These are phyloP conservation scores for Corythaeola cristata DNA, from an alignment of 2,113 vertebrate genomes.

Conservation along the genomic window DNA sequence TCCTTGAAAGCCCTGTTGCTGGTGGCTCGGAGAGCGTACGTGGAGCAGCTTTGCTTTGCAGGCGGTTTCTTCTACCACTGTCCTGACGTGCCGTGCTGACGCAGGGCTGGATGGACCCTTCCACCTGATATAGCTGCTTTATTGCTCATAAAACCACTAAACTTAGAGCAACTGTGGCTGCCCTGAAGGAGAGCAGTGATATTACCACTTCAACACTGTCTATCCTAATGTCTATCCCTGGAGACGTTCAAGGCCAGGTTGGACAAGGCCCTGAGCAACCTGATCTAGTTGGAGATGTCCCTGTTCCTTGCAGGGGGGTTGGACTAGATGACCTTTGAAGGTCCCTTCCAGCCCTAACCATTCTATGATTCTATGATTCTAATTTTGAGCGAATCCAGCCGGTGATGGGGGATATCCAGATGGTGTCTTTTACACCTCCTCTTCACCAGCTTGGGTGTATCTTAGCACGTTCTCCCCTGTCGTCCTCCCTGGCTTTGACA, in stretches of 20 bases:
- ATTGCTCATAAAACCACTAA: rapidly evolving
- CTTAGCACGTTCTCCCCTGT: not conserved
- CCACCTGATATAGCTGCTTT: rapidly evolving
- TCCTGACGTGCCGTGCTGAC: rapidly evolving
- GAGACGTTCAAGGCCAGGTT: too few relatives aligned
- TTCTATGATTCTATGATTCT: too few relatives aligned
- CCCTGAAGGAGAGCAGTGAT: not conserved
- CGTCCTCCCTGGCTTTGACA: not conserved
- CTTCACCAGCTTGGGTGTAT: constrained; percentile 25
- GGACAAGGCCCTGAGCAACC: too few relatives aligned
- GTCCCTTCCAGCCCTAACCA: too few relatives aligned
- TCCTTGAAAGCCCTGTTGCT: not conserved
- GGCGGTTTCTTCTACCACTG: rapidly evolving
- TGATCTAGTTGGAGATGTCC: too few relatives aligned
- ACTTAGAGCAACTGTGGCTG: rapidly evolving
- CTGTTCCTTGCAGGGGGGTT: too few relatives aligned
- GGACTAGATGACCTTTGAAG: too few relatives aligned
- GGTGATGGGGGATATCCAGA: not conserved
- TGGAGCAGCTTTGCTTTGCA: not conserved
- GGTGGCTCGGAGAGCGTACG: rapidly evolving
- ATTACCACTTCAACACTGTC: not conserved
- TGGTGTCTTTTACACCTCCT: constrained; percentile 53
- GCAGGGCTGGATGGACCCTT: not conserved
- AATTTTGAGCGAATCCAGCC: not conserved
- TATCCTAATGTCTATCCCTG: too few relatives aligned